Evolutionary conservation across 1,140 invertebrate species (phyloP), one percentile per base, ranked within the genome.

Genomic region (Papilio glaucus): DNA sequence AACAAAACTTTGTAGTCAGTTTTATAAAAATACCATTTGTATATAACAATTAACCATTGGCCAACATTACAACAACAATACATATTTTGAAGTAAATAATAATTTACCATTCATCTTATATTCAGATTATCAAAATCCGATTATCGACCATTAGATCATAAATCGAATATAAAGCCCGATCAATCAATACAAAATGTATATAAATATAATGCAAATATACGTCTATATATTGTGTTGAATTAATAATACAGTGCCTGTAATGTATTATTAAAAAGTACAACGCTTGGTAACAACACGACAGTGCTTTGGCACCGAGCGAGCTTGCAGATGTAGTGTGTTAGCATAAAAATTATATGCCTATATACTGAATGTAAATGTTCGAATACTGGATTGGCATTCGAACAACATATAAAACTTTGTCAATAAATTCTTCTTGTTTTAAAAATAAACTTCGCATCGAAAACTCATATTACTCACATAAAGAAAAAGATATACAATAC

Each of bases 191-290:
- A n/a, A n/a, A n/a, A n/a, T n/a, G n/a, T n/a, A n/a, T n/a, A n/a
- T n/a, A n/a, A n/a, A n/a, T n/a, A n/a, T n/a, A n/a, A n/a, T n/a
- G n/a, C n/a, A n/a, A n/a, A n/a, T n/a, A n/a, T n/a, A n/a, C n/a
- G n/a, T n/a, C 63, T 13, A 41, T 4, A 41, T 4, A 41, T 0
- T 1, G 8, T 41, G 39, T 13, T 41, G 8, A 24, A 12, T 53
- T 53, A 24, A 24, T 12, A 77, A 79, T 72, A 80, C 74, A 74
- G 38, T 53, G 73, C 37, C 39, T 49, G 72, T 71, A 72, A 76
- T 77, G 71, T 79, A 77, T 79, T 72, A 80, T 77, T 76, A 74
- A 77, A 77, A 38, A 74, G 57, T 63, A 18, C 42, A 18, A 26
- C 70, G 62, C n/a, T n/a, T 33, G 29, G 6, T 3, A 33, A 33